Percentiles rank a stretch among this genome's conserved stretches.
These are phyloP conservation scores for Zophobas morio DNA, from an alignment of 1,140 invertebrate genomes.

Conservation along the genomic window DNA sequence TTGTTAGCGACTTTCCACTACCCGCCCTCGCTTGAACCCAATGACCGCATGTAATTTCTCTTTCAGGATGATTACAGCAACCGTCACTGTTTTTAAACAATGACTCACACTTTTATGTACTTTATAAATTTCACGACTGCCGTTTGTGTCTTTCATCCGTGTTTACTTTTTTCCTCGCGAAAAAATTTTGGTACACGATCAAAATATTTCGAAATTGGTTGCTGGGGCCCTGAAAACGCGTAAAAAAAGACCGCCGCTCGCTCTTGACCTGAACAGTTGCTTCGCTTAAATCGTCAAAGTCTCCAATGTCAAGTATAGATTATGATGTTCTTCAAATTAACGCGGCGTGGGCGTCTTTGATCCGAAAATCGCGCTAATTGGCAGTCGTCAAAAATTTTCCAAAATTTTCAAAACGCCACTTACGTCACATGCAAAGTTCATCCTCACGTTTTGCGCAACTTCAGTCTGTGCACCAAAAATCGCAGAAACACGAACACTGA, in stretches of 20 bases:
- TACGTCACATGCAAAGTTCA: constrained; percentile 7
- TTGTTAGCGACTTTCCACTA: background rate
- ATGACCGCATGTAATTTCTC: constrained; percentile 25
- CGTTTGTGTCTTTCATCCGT: background rate
- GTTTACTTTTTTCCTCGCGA: background rate
- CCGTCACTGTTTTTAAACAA: constrained; percentile 25
- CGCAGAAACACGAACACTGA: constrained; percentile 25
- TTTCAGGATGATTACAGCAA: constrained; percentile 26
- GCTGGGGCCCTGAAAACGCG: background rate
- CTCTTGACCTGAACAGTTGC: constrained; percentile 43
- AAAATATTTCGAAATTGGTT: constrained; percentile 18
- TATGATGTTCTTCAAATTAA: constrained; percentile 1
- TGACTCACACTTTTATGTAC: background rate
- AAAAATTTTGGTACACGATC: background rate
- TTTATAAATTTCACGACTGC: background rate
- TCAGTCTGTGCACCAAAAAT: constrained; percentile 22
- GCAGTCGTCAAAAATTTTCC: background rate
- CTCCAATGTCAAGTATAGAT: constrained; percentile 44
- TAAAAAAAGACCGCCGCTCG: constrained; percentile 26
- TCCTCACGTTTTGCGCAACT: constrained; percentile 19
- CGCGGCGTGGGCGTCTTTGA: background rate
- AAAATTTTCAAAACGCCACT: constrained; percentile 14
- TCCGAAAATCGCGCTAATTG: background rate
- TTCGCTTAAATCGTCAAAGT: constrained; percentile 25
- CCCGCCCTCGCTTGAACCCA: constrained; percentile 11